A percentile compares a stretch with the other conserved stretches of the same genome.
phyloP scores from a whole-genome alignment of 1,140 invertebrate genomes.

The Drosophila paulistorum region DNA sequence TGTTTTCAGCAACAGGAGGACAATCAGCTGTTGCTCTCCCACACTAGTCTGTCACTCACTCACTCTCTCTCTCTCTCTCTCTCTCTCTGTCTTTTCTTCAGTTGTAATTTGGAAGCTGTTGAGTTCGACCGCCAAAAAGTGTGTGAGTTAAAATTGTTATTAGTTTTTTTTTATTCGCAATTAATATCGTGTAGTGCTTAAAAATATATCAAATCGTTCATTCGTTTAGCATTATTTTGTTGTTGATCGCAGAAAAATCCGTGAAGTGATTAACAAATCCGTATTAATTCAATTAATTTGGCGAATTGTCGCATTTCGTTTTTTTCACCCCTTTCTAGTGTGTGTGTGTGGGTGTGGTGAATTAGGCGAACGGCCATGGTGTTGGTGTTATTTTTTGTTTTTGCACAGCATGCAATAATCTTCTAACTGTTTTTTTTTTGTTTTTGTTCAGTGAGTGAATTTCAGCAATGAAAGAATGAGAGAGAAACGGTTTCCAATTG shows the following conservation, averaged over 20 bases:
- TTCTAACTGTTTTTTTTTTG: not conserved
- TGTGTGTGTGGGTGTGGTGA: not conserved
- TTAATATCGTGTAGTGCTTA: not conserved
- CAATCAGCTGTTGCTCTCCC: not conserved
- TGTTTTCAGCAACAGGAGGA: no score
- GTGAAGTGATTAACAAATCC: not conserved
- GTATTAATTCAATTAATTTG: not conserved
- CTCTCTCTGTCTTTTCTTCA: not conserved
- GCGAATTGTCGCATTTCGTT: not conserved
- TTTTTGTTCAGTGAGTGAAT: conserved; percentile 7
- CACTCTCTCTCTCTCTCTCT: not conserved
- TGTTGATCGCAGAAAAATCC: not conserved
- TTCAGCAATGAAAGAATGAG: not conserved
- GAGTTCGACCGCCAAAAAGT: not conserved
- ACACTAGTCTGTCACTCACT: not conserved
- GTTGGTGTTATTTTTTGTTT: not conserved
- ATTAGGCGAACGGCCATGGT: not conserved
- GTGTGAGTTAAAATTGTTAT: not conserved
- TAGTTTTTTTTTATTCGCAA: not conserved
- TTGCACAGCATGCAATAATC: no score
- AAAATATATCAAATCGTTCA: not conserved
- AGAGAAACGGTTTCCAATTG: not conserved
- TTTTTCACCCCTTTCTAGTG: not conserved
- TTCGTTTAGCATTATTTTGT: not conserved
- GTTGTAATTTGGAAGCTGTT: not conserved